A percentile compares a stretch with the other conserved stretches of the same genome.
Evolutionary conservation across 2,888 invertebrate species (phyloP).

Genomic region (Brachyopa scutellaris): DNA sequence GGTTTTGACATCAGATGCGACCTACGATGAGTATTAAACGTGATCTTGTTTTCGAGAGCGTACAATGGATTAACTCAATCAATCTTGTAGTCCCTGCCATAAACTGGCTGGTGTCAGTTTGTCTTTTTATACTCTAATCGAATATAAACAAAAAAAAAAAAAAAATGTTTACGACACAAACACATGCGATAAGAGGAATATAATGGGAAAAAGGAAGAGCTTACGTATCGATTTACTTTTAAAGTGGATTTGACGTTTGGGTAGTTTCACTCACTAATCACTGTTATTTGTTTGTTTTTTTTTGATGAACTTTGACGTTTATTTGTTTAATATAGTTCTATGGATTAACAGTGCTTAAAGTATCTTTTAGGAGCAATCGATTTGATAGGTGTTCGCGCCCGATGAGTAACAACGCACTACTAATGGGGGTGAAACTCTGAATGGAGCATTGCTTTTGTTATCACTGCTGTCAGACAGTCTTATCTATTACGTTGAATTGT

Average conservation of each 20-base stretch:
- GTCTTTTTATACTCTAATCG: slow-evolving; percentile 4
- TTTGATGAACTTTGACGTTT: background rate
- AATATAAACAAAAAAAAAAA: slow-evolving; percentile 25
- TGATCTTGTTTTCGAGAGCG: slow-evolving; percentile 31
- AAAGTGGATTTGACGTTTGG: background rate
- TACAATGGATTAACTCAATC: slow-evolving; percentile 44
- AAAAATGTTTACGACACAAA: slow-evolving; percentile 1
- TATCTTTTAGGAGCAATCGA: background rate
- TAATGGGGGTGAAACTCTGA: background rate
- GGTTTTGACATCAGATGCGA: slow-evolving; percentile 55
- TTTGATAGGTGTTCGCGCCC: background rate
- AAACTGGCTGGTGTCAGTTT: slow-evolving; percentile 31
- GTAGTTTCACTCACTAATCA: background rate
- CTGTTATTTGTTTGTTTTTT: background rate
- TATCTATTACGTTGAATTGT: slow-evolving; percentile 8
- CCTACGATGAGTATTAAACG: slow-evolving; percentile 28
- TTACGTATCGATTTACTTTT: slow-evolving; percentile 34
- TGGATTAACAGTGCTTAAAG: background rate
- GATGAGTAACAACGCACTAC: slow-evolving; percentile 30
- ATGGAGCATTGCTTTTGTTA: slow-evolving; percentile 12
- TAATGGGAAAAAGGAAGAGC: background rate
- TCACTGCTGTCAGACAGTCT: slow-evolving; percentile 17
- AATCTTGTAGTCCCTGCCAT: slow-evolving; percentile 23
- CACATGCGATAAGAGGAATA: slow-evolving; percentile 28
- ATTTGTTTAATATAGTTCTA: background rate